phyloP scores from a whole-genome alignment of 2,888 invertebrate genomes.

The Caenorhabditis parvicauda region DNA sequence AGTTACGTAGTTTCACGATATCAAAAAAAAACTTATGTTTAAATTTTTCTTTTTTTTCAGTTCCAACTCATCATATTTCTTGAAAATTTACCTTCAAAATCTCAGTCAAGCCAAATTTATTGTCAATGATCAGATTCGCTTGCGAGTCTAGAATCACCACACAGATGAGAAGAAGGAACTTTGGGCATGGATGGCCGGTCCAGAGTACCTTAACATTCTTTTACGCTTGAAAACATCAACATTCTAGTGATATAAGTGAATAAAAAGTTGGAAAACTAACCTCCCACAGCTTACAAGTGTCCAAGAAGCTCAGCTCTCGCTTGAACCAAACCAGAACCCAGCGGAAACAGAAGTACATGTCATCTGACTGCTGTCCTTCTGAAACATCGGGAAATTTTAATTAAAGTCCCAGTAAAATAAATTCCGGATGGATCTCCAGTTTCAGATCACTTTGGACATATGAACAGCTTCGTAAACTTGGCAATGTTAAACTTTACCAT shows the following conservation, averaged over 20 bases:
- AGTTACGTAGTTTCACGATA: too few relatives aligned
- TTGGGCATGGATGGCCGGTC: conserved; percentile 89
- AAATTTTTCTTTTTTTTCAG: background rate
- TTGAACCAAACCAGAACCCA: conserved; percentile 96
- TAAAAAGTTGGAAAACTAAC: conserved; percentile 8
- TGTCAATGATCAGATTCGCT: conserved; percentile 82
- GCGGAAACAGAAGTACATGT: conserved; percentile 98
- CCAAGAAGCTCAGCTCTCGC: conserved; percentile 80
- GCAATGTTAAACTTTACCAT: background rate
- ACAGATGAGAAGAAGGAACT: conserved; percentile 90
- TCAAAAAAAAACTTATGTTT: too few relatives aligned
- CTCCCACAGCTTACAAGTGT: conserved; percentile 77
- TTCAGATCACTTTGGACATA: too few relatives aligned
- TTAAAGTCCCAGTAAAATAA: too few relatives aligned
- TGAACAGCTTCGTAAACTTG: background rate
- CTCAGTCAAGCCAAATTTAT: conserved; percentile 90
- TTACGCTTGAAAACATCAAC: background rate
- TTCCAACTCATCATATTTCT: background rate
- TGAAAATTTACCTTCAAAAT: conserved; percentile 76
- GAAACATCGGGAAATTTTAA: conserved; percentile 3
- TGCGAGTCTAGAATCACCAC: conserved; percentile 88
- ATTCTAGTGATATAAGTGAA: background rate
- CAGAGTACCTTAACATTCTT: conserved; percentile 69
- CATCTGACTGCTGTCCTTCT: conserved; percentile 82
- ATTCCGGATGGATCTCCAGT: too few relatives aligned